phyloP scores from a whole-genome alignment of 2,113 vertebrate species.

The Otolemur garnettii region DNA sequence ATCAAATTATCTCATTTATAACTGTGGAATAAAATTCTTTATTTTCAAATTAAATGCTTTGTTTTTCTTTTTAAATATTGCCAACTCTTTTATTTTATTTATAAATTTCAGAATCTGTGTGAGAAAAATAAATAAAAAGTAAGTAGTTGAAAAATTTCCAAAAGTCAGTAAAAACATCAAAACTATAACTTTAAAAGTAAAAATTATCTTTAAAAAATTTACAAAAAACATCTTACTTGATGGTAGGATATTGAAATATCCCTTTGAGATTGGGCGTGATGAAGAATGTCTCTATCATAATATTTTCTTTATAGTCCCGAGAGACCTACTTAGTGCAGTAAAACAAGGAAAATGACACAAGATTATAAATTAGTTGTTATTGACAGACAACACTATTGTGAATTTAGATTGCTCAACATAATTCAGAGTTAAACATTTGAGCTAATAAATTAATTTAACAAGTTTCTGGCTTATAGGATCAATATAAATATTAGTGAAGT shows the following conservation, averaged over 20 bases:
- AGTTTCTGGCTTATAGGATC: neutral
- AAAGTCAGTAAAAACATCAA: neutral
- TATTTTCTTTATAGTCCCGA: neutral
- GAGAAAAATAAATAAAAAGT: neutral
- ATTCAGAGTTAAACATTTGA: neutral
- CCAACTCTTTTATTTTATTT: neutral
- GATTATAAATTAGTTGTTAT: neutral
- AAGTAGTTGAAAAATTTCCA: neutral
- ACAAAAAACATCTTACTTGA: neutral
- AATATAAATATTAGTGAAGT: conserved; percentile 33
- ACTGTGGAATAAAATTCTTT: neutral
- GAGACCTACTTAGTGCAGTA: neutral
- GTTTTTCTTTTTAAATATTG: neutral
- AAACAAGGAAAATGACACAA: neutral
- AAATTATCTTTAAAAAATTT: neutral
- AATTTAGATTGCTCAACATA: neutral
- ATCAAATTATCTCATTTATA: neutral
- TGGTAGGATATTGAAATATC: neutral
- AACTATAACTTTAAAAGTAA: neutral
- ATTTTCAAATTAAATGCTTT: neutral
- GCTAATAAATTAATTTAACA: neutral
- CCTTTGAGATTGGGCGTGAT: neutral
- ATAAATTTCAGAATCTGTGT: conserved; percentile 26
- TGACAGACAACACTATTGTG: neutral
- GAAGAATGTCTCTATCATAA: neutral